phyloP scores from a whole-genome alignment of 2,113 vertebrate species.

The Triplophysa rosa region DNA sequence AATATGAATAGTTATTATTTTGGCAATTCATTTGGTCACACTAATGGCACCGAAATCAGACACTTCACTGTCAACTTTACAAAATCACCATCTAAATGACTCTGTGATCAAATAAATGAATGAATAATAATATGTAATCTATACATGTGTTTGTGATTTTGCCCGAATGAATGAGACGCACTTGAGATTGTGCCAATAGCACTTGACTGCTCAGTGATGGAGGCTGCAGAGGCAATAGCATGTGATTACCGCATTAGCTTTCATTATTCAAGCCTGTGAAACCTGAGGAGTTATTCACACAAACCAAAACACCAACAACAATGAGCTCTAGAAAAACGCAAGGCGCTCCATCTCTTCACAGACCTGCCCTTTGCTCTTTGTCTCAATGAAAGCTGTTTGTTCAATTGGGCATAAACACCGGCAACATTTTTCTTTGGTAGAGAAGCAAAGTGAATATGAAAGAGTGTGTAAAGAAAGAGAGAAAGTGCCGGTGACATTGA shows the following conservation, averaged over 20 bases:
- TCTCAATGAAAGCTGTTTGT: slow-evolving; percentile 68
- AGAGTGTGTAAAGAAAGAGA: slow-evolving; percentile 50
- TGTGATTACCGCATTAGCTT: slow-evolving; percentile 54
- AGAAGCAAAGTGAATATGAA: slow-evolving; percentile 12
- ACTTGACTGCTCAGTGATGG: slow-evolving; percentile 38
- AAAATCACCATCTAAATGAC: no score
- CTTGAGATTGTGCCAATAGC: neutral
- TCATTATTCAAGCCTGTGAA: slow-evolving; percentile 55
- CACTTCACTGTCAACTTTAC: no score
- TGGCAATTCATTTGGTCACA: no score
- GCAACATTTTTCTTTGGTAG: slow-evolving; percentile 38
- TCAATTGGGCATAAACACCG: slow-evolving; percentile 58
- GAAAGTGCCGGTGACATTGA: slow-evolving; percentile 67
- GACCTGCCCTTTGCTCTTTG: slow-evolving; percentile 50
- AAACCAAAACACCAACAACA: slow-evolving; percentile 33
- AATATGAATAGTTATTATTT: no score
- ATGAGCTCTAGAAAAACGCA: slow-evolving; percentile 52
- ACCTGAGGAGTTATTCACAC: slow-evolving; percentile 50
- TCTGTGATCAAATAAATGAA: no score
- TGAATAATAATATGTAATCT: no score
- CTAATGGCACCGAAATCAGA: no score
- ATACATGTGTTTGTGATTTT: neutral
- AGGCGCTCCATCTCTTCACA: slow-evolving; percentile 58
- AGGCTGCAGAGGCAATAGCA: slow-evolving; percentile 40
- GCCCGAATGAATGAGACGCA: neutral